phyloP scores from a whole-genome alignment of 2,113 vertebrate genomes.

The Oophaga pumilio region DNA sequence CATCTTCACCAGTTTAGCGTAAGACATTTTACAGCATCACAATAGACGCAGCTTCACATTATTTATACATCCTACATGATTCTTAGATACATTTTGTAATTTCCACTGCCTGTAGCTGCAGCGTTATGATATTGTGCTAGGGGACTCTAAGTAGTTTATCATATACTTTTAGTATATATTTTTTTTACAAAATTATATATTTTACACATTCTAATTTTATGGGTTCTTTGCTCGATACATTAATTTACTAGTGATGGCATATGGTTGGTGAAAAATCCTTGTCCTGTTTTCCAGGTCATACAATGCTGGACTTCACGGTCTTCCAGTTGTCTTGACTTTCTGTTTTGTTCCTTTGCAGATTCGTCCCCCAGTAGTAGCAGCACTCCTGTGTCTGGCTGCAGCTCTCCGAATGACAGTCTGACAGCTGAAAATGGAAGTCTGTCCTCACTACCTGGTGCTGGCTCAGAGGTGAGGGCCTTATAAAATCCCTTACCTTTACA shows the following conservation, averaged over 20 bases:
- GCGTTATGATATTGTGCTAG: not conserved
- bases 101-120: not conserved
- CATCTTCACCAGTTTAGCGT: not conserved
- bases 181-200: not conserved
- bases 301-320: no score
- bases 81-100: not conserved
- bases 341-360: constrained; percentile 68
- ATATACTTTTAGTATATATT: not conserved
- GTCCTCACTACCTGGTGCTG: constrained; percentile 60
- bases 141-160: no score
- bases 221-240: not conserved
- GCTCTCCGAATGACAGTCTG: constrained; percentile 90
- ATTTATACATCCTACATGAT: not conserved
- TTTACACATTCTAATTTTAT: not conserved
- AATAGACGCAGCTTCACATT: not conserved
- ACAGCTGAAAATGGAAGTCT: constrained; percentile 74
- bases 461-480: constrained; percentile 76
- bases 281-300: not conserved
- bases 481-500: not conserved
- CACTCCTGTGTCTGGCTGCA: constrained; percentile 86
- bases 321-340: not conserved
- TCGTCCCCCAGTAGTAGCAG: constrained; percentile 90
- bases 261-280: not conserved
- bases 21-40: not conserved
- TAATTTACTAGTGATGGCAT: not conserved